Base-by-base conservation (phyloP, 2,888 invertebrate genomes). In the Drosophila antonietae region DNA sequence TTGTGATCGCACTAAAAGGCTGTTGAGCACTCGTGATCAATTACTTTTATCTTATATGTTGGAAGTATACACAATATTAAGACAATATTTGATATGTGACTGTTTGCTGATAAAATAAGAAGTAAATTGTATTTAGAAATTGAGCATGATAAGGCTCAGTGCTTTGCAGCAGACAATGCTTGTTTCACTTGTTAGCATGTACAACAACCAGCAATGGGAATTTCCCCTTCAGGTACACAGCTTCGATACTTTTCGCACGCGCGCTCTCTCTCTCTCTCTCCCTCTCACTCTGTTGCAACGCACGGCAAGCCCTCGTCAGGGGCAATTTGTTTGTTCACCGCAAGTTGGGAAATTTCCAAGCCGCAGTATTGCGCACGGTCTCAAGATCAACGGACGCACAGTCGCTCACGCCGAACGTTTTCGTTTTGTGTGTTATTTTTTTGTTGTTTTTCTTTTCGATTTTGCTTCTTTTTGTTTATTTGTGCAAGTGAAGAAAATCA, bases 321-420 rank as follows among this genome's bases (percentile, higher is more conserved):
- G 90, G 84, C 85, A 81, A 78, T 89, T 88, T 43, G 49, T 56
- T 52, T 80, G 78, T 68, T 68, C 39, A 51, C 66, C 67, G 62
- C 51, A 75, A 47, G 57, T 49, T 52, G 80, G 80, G 78, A 76
- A 72, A 76, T 78, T 80, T 47, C 49, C 47, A 39, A 65, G 77
- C 78, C 77, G 52, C 80, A 90, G 90, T 89, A 73, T 82, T 77
- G 79, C 71, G 78, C 81, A 83, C 72, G 81, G 91, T 90, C 89
- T 85, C 81, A 71, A 77, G 80, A 80, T 80, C 78, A 86, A 81
- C 85, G 82, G 91, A 90, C 91, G 90, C 88, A 58, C 83, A 73
- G 77, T 77, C 83, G 68, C 72, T 58, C n/a, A 39, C 51, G 37
- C 51, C 35, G 67, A 76, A 59, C 67, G 59, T 43, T 49, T 39